Conservation (phyloP, 2,113 vertebrate genomes). For the Coregonus clupeaformis region DNA sequence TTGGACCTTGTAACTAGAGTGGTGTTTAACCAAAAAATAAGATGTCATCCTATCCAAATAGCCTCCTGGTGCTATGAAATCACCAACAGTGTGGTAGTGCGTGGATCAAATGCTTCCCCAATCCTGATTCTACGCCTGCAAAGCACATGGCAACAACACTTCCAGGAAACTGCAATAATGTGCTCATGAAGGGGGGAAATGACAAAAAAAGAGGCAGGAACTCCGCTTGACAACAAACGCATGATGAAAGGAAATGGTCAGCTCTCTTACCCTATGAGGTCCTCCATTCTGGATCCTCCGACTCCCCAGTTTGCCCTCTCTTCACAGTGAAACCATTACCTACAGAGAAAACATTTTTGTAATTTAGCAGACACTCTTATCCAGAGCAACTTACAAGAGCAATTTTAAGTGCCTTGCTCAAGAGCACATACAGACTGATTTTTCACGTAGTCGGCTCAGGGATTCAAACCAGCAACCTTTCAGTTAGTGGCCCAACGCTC, state of each 20-base stretch:
- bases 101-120: conserved; percentile 6
- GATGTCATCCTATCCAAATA: background rate
- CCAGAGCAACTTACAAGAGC: conserved; percentile 8
- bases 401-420: background rate
- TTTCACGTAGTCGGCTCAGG: background rate
- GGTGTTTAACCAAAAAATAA: no score
- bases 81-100: background rate
- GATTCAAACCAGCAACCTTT: background rate
- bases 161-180: conserved; percentile 52
- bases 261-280: conserved; percentile 65
- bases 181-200: background rate
- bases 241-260: background rate
- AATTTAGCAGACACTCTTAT: conserved; percentile 31
- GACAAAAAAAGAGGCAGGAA: conserved; percentile 60
- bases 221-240: conserved; percentile 10
- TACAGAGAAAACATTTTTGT: conserved; percentile 18
- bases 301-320: conserved; percentile 34
- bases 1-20: no score
- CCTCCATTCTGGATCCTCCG: conserved; percentile 63
- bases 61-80: background rate
- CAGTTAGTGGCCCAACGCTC: no score
- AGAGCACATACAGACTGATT: background rate
- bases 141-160: conserved; percentile 51
- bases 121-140: conserved; percentile 32
- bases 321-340: conserved; percentile 18